Conservation (phyloP, 2,888 invertebrate genomes). For the Cataglyphis altisquamis region DNA sequence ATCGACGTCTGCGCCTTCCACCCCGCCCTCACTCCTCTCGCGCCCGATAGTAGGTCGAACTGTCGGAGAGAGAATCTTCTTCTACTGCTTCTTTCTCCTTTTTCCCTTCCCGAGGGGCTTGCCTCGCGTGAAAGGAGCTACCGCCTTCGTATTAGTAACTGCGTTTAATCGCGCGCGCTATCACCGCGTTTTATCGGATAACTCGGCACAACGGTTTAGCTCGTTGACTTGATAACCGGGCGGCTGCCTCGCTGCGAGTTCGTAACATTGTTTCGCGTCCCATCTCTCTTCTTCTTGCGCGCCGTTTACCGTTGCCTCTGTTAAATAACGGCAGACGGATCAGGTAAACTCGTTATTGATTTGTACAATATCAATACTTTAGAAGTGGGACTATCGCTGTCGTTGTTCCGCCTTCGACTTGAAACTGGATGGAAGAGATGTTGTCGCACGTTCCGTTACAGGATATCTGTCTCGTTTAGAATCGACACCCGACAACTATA, state of each 20-base stretch:
- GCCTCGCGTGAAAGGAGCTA: constrained; percentile 50
- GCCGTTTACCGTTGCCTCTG: constrained; percentile 46
- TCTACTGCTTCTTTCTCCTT: constrained; percentile 24
- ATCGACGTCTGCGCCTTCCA: constrained; percentile 55
- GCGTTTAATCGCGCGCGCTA: constrained; percentile 52
- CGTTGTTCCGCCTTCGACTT: neutral
- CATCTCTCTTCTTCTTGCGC: neutral
- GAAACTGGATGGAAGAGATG: constrained; percentile 18
- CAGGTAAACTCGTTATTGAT: constrained; percentile 50
- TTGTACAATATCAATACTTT: constrained; percentile 42
- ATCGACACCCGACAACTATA: neutral
- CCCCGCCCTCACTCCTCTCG: constrained; percentile 46
- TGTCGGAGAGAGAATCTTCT: constrained; percentile 42
- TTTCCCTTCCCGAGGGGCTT: constrained; percentile 24
- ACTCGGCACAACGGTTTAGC: constrained; percentile 48
- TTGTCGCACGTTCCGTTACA: constrained; percentile 34
- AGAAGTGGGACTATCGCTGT: constrained; percentile 34
- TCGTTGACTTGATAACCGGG: constrained; percentile 35
- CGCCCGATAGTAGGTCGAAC: constrained; percentile 55
- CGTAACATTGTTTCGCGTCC: constrained; percentile 41
- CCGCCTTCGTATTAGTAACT: constrained; percentile 48
- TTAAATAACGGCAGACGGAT: constrained; percentile 41
- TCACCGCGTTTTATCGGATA: constrained; percentile 54
- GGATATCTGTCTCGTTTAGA: neutral
- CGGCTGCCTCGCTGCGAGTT: constrained; percentile 31